A percentile compares a stretch with the other conserved stretches of the same genome.
These are phyloP conservation scores for Myodes glareolus DNA, from an alignment of 2,113 vertebrate species.

Conservation along the genomic window DNA sequence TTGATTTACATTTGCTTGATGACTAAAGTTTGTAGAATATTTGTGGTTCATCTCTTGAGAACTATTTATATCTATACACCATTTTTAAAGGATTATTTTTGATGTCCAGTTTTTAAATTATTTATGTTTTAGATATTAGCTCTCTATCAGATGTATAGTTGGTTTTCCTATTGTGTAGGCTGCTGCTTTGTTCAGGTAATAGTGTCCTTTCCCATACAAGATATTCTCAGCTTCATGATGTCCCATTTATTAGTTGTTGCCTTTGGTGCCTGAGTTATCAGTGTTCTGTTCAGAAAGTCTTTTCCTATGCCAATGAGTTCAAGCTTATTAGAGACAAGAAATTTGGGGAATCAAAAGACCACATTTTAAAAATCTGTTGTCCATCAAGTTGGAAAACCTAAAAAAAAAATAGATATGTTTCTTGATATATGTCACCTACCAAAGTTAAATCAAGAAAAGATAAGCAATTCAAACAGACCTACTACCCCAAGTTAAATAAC, in stretches of 20 bases:
- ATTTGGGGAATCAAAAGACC: not conserved
- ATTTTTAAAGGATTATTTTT: not conserved
- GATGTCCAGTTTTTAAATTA: not conserved
- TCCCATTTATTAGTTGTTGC: not conserved
- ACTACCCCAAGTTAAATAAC: not conserved
- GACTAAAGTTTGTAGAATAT: not conserved
- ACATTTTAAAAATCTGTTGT: not conserved
- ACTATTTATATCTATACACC: not conserved
- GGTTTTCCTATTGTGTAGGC: not conserved
- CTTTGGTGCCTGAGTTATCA: not conserved
- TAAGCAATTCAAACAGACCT: not conserved
- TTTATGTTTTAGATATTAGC: not conserved
- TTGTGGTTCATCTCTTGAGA: not conserved
- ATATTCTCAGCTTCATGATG: not conserved
- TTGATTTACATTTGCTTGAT: not conserved
- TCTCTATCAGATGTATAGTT: not conserved
- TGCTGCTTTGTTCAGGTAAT: not conserved
- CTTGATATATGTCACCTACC: not conserved
- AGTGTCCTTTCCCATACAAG: not conserved
- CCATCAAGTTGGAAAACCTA: not conserved
- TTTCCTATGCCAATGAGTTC: not conserved
- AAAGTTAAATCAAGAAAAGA: not conserved
- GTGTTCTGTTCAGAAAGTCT: not conserved
- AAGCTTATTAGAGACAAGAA: not conserved
- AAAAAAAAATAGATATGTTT: not conserved